Base-by-base conservation (phyloP, 2,113 vertebrate genomes). In the Ariopsis seemanni region DNA sequence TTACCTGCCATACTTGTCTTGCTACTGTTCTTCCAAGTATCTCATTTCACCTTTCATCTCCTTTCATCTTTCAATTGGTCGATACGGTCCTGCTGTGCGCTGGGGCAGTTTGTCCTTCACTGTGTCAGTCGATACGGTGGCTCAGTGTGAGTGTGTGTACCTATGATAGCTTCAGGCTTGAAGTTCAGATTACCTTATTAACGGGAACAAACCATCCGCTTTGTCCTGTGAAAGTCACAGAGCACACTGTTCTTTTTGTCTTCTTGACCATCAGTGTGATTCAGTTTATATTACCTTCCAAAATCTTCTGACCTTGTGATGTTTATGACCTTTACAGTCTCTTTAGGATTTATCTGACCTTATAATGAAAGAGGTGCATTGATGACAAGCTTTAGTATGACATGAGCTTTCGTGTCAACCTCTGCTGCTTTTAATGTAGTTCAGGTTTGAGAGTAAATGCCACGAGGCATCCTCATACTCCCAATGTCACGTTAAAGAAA, bases 151-250 rank as follows among this genome's bases (percentile, higher is more conserved):
- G 22, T 60, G 67, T 83, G 58, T 65, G 60, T 62, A 48, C 50
- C 25, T 30, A 12, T 42, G 67, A 74, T 74, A 22, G 69, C 52
- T 81, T n/a, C 30, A 71, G 48, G 69, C 85, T 89, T 78, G 60
- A 89, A 84, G 85, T 86, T 87, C 74, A 80, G 34, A 85, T 80
- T 62, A 87, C 74, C 15, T 82, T 30, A 79, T 85, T 86, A 69
- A 80, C 25, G 20, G 71, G 85, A 86, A 82, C 65, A 80, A 60
- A 71, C 83, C 22, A 25, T 74, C n/a, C 4, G 10, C 65, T 78
- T 58, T 74, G 79, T 67, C 15, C 77, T 11, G 6, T 55, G 80
- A 88, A 77, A 42, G 75, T 85, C 65, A 53, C 15, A 48, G 12
- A 74, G 52, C 57, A 85, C 34, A 74, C 84, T 77, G 79, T 5